Evolutionary conservation across 1,140 invertebrate genomes (phyloP).

Genomic region (Leptoteleia sp.): DNA sequence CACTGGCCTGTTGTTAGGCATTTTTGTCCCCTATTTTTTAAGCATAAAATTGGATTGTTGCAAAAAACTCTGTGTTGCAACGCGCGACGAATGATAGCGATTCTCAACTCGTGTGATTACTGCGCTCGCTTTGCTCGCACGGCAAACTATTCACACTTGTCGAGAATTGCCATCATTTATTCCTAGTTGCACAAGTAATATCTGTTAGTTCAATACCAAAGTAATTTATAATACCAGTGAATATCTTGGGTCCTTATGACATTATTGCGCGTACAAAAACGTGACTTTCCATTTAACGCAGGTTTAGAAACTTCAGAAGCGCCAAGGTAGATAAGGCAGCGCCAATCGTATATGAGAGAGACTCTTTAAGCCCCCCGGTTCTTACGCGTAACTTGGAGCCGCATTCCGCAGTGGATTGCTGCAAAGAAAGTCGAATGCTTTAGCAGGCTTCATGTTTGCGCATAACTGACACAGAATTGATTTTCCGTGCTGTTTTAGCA

Average conservation of each 20-base stretch:
- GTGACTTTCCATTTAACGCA: conserved; percentile 37
- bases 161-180: too few relatives aligned
- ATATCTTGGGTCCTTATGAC: conserved; percentile 1
- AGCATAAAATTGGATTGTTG: too few relatives aligned
- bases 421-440: conserved; percentile 65
- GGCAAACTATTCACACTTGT: too few relatives aligned
- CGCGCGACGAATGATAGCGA: too few relatives aligned
- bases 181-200: too few relatives aligned
- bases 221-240: too few relatives aligned
- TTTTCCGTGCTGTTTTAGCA: conserved; percentile 42
- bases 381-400: conserved; percentile 48
- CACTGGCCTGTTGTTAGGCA: too few relatives aligned
- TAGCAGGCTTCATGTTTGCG: conserved; percentile 35
- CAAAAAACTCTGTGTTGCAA: too few relatives aligned
- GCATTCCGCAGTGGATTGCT: conserved; percentile 64
- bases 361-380: conserved; percentile 54
- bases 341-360: conserved; percentile 27
- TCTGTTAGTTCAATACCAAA: too few relatives aligned
- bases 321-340: conserved; percentile 46
- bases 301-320: conserved; percentile 46
- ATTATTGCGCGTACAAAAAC: conserved; percentile 18
- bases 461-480: conserved; percentile 57
- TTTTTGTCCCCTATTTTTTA: too few relatives aligned
- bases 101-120: too few relatives aligned
- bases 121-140: too few relatives aligned